Evolutionary conservation across 2,888 invertebrate genomes (phyloP), one percentile per base, ranked within the genome.

Genomic region (Habrosyne pyritoides): DNA sequence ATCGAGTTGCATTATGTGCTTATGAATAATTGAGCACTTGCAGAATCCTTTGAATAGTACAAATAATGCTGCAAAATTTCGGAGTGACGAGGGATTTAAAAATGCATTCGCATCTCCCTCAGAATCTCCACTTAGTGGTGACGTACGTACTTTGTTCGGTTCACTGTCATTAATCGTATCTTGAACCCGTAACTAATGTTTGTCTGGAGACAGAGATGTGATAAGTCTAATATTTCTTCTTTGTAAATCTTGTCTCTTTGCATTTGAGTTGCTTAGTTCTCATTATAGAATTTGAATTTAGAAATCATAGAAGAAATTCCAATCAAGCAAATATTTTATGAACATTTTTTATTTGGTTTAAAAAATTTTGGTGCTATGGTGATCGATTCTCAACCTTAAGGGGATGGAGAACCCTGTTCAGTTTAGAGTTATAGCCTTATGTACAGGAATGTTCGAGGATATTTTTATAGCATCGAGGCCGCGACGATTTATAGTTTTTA

Each of bases 201-300:
- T 28, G 50, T 50, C 28, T 50, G 28, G 28, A 50, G 49, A 49
- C 49, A 26, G 28, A 14, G 22, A 14, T 28, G 28, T 49, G 30
- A n/a, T 22, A 51, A 54, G 54, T 54, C 55, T 53, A 18, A 28
- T 18, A 28, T 28, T 50, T 21, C n/a, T 14, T 10, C 47, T 47
- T 47, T 42, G 42, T 42, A 42, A 18, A 42, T 42, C 42, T 42
- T 8, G 36, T 36, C 7, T 42, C 18, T 42, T 14, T 33, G 33
- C n/a, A n/a, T n/a, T 1, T 12, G n/a, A 33, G 1, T 33, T 33
- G 33, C 12, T n/a, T 33, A 33, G 12, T 30, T 5, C 12, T 30
- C 12, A 30, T 30, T 12, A 12, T 10, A 30, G n/a, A n/a, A n/a
- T n/a, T n/a, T n/a, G n/a, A n/a, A n/a, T n/a, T n/a, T n/a, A n/a